A percentile compares a stretch with the other conserved stretches of the same genome.
phyloP scores from a whole-genome alignment of 2,888 invertebrate genomes.

The Ischnus inquisitorius region DNA sequence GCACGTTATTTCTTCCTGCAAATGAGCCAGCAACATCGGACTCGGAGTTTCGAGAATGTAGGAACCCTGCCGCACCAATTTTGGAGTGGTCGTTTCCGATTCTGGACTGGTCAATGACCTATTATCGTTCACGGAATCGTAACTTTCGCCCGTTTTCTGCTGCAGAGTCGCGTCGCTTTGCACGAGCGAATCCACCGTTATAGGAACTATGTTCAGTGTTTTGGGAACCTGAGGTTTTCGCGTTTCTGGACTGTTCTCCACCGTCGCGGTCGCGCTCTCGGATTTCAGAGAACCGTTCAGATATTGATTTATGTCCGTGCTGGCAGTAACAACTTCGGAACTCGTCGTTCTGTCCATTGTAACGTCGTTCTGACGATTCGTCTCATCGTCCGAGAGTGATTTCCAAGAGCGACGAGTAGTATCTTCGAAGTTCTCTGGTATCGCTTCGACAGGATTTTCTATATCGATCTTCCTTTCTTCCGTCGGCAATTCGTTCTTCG shows the following conservation, averaged over 20 bases:
- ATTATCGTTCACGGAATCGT: slow-evolving; percentile 65
- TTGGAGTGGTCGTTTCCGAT: slow-evolving; percentile 84
- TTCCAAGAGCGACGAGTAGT: slow-evolving; percentile 34
- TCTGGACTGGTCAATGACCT: slow-evolving; percentile 83
- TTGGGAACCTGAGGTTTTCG: slow-evolving; percentile 83
- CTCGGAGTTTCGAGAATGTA: slow-evolving; percentile 93
- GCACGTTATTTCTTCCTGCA: slow-evolving; percentile 85
- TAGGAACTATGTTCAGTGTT: slow-evolving; percentile 81
- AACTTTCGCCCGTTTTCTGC: slow-evolving; percentile 45
- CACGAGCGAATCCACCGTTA: slow-evolving; percentile 74
- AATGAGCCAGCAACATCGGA: slow-evolving; percentile 90
- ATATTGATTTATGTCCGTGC: slow-evolving; percentile 76
- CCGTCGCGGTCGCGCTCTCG: slow-evolving; percentile 70
- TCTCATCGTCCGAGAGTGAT: slow-evolving; percentile 60
- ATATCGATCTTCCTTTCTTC: background rate
- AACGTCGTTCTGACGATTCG: slow-evolving; percentile 59
- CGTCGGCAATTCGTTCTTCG: background rate
- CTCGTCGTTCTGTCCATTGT: slow-evolving; percentile 66
- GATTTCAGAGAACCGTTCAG: slow-evolving; percentile 73
- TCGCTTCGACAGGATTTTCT: background rate
- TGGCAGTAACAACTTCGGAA: slow-evolving; percentile 72
- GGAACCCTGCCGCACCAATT: slow-evolving; percentile 90
- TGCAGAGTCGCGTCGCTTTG: background rate
- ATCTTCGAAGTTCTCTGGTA: slow-evolving; percentile 31
- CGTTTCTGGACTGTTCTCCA: slow-evolving; percentile 73